Base-by-base conservation (phyloP, 2,113 vertebrate species). In the Halichoerus grypus region DNA sequence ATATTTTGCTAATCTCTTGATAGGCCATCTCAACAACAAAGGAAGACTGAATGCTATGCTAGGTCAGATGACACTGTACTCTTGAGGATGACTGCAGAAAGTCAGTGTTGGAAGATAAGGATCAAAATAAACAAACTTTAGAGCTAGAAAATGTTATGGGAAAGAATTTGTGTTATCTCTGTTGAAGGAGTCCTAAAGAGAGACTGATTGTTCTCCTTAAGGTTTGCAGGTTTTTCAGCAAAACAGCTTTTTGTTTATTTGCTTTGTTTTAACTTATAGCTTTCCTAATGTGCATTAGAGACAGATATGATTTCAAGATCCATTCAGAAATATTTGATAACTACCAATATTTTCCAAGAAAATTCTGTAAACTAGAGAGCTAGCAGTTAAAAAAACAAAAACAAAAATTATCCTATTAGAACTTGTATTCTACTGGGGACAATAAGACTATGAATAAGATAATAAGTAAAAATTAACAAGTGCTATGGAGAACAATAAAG, bases 301-400 rank as follows among this genome's bases (percentile, higher is more conserved):
- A 79, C 31, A 88, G 19, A 84, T 42, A 13, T 12, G 28, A 85
- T 59, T 94, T 51, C 5, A 89, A 92, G 55, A 81, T 74, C 49
- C 16, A 65, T 16, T 92, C 4, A 76, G 90, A 93, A 86, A 36
- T 83, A 91, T 88, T 72, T 69, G 59, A 88, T 69, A 69, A 69
- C 33, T 69, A 69, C 55, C 3, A 46, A 81, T 59, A 84, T 46
- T 93, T 91, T 93, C 82, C 26, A 79, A 88, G 51, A 55, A 77
- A 77, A 16, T 71, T 95, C 42, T 71, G n/a, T 69, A 31, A 71
- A 92, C 63, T 69, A 21, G 6, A 85, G 33, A 61, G 28, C 42
- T 77, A 21, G 33, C 28, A 28, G 18, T 42, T 59, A 16, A 81
- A 88, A 76, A 76, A 28, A 15, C 24, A 74, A 42, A 72, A 46